A percentile compares a stretch with the other conserved stretches of the same genome.
phyloP scores from a whole-genome alignment of 1,140 invertebrate species.

The Magallana angulata region DNA sequence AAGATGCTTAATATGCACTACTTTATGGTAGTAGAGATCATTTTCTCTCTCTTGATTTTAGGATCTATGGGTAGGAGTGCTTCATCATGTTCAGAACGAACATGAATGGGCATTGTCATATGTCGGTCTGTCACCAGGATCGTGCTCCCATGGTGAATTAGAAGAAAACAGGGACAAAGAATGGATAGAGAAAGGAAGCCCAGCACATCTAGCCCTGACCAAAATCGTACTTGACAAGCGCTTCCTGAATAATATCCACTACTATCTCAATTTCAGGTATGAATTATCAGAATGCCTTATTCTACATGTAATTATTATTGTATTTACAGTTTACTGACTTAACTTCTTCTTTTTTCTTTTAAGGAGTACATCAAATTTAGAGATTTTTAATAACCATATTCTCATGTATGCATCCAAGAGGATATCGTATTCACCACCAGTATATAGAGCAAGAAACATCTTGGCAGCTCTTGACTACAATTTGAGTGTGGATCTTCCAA shows the following conservation, averaged over 20 bases:
- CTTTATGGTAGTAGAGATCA: too few species aligned
- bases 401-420: conserved; percentile 32
- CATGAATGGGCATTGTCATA: conserved; percentile 32
- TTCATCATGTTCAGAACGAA: conserved; percentile 25
- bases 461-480: conserved; percentile 42
- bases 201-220: background rate
- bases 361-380: conserved; percentile 36
- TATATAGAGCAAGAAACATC: conserved; percentile 38
- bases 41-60: background rate
- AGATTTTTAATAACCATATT: conserved; percentile 36
- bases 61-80: background rate
- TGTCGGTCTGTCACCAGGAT: background rate
- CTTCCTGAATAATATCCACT: conserved; percentile 39
- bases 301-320: too few species aligned
- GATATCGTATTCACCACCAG: conserved; percentile 34
- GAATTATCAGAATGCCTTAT: background rate
- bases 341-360: conserved; percentile 18
- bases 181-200: conserved; percentile 30
- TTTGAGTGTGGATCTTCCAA: background rate
- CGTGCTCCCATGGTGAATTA: background rate
- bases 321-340: too few species aligned
- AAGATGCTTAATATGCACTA: too few species aligned
- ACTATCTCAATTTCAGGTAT: conserved; percentile 46
- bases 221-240: conserved; percentile 42
- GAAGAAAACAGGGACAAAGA: background rate